phyloP scores from a whole-genome alignment of 2,888 invertebrate genomes.

The Andrena flavipes region DNA sequence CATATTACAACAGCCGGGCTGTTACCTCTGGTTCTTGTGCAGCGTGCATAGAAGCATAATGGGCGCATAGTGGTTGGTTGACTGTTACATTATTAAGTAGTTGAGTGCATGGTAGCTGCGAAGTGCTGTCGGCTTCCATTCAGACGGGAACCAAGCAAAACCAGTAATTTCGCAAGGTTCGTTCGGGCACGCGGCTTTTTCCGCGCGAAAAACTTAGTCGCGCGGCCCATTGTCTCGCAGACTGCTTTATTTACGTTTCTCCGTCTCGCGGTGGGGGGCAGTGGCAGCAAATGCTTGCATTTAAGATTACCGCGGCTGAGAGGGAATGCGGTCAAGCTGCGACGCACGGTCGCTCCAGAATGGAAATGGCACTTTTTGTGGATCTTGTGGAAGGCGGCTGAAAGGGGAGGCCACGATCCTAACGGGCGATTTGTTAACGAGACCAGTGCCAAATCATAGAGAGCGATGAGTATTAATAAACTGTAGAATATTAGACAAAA shows the following conservation, averaged over 20 bases:
- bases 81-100: conserved; percentile 82
- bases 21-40: conserved; percentile 71
- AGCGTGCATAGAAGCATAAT: conserved; percentile 78
- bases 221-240: conserved; percentile 5
- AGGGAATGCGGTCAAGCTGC: background rate
- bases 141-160: conserved; percentile 68
- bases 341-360: background rate
- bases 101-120: conserved; percentile 80
- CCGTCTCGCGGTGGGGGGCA: too few species aligned
- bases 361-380: background rate
- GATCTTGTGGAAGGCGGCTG: background rate
- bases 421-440: background rate
- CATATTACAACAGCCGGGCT: conserved; percentile 67
- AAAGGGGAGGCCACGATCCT: background rate
- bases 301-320: background rate
- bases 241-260: conserved; percentile 15
- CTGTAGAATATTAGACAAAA: background rate
- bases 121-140: conserved; percentile 80
- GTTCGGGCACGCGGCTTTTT: conserved; percentile 25
- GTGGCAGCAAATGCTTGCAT: background rate
- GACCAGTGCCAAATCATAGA: background rate
- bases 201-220: conserved; percentile 15
- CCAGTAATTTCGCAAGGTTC: conserved; percentile 60
- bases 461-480: background rate
- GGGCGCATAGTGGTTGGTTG: conserved; percentile 80